phyloP scores from a whole-genome alignment of 2,113 vertebrate species.

The Pelmatolapia mariae region DNA sequence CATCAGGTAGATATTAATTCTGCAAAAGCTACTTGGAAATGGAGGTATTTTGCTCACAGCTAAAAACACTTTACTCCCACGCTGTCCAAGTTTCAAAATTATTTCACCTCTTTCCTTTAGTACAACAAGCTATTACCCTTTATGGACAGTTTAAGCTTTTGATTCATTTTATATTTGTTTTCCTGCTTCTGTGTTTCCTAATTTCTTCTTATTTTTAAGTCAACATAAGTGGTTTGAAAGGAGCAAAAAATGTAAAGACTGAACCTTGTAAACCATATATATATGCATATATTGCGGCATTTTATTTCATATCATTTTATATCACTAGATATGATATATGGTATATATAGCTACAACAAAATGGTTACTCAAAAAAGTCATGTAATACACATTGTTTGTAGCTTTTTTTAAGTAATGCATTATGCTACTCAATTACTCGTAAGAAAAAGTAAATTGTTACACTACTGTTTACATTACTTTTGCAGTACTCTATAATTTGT shows the following conservation, averaged over 20 bases:
- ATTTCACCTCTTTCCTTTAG: background rate
- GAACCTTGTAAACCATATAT: background rate
- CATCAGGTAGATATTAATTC: slow-evolving; percentile 4
- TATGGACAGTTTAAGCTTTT: background rate
- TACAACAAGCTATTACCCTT: background rate
- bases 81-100: background rate
- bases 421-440: background rate
- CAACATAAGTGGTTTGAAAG: background rate
- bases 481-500: background rate
- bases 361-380: background rate
- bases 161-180: background rate
- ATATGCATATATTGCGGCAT: background rate
- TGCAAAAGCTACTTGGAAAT: background rate
- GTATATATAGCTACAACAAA: background rate
- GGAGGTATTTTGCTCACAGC: background rate
- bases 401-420: background rate
- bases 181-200: background rate
- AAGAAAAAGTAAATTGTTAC: background rate
- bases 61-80: background rate
- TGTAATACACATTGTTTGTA: background rate
- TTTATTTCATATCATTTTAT: background rate
- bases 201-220: background rate
- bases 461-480: background rate
- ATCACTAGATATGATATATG: background rate
- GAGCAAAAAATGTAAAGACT: background rate